Conservation (phyloP, 2,797 vertebrate species). For the Phoebastria nigripes region DNA sequence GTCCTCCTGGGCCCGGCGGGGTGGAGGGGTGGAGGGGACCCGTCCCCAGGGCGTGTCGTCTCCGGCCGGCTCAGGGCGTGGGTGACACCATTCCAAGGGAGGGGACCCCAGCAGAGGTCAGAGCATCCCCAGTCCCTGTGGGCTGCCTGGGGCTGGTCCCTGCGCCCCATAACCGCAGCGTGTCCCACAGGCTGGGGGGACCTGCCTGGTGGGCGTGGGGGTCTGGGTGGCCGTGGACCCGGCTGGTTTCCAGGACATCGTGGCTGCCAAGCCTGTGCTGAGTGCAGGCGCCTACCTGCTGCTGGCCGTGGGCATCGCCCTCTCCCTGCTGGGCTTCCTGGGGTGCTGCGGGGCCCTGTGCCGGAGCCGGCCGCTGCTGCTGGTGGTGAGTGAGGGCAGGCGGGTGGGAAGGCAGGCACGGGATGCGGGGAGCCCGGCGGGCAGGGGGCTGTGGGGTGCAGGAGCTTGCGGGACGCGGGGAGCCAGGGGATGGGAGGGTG, state of each 20-base stretch:
- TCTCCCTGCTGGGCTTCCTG: conserved; percentile 62
- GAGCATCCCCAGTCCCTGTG: background rate
- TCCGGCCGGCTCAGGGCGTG: background rate
- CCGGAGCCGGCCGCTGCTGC: conserved; percentile 34
- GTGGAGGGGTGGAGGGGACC: background rate
- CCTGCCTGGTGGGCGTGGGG: conserved; percentile 21
- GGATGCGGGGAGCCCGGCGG: fast-evolving
- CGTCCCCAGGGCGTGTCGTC: fast-evolving
- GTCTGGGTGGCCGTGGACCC: conserved; percentile 62
- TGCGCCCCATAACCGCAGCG: fast-evolving
- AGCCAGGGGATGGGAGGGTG: background rate
- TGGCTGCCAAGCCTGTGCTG: conserved; percentile 6
- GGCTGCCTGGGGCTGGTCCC: background rate
- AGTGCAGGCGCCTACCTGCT: background rate
- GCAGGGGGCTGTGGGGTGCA: background rate
- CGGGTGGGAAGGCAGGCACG: fast-evolving
- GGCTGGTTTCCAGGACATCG: conserved; percentile 34
- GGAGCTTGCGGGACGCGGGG: background rate
- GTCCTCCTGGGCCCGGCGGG: background rate
- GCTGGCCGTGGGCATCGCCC: conserved; percentile 32
- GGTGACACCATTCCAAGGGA: background rate
- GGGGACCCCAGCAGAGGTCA: background rate
- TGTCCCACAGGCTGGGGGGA: conserved; percentile 48
- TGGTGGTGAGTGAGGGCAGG: conserved; percentile 30
- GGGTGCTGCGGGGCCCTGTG: conserved; percentile 62